Conservation (phyloP, 37 sponge, comb jelly and placozoan genomes). For the Spongilla lacustris region DNA sequence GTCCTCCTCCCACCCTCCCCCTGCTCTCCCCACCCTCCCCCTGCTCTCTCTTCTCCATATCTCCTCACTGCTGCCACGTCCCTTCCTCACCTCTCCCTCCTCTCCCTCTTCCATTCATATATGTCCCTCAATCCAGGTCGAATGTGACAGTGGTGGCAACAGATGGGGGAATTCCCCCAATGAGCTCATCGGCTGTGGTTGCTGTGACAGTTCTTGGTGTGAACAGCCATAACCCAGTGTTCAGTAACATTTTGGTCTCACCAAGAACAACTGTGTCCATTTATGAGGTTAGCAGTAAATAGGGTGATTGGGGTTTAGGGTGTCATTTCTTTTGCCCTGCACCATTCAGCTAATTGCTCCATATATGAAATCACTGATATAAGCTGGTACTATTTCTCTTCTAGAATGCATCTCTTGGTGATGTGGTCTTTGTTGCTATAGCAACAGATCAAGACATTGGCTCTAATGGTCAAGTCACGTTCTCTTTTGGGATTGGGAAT, state of each 20-base stretch:
- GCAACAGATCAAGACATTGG: slow-evolving; percentile 61
- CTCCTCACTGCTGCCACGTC: background rate
- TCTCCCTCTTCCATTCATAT: background rate
- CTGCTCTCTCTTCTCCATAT: background rate
- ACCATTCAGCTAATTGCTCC: background rate
- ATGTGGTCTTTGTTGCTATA: slow-evolving; percentile 20
- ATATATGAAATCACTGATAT: no score
- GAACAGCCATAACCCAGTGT: slow-evolving; percentile 50
- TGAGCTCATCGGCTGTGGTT: slow-evolving; percentile 31
- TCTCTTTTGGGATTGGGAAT: slow-evolving; percentile 3
- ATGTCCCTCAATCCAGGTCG: background rate
- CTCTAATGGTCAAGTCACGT: slow-evolving; percentile 25
- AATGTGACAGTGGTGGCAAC: slow-evolving; percentile 31
- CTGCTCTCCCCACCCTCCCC: background rate
- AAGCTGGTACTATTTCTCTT: no score
- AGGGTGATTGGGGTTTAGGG: background rate
- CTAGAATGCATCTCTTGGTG: slow-evolving; percentile 8
- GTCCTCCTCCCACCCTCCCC: background rate
- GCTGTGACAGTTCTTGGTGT: slow-evolving; percentile 28
- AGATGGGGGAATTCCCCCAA: slow-evolving; percentile 20
- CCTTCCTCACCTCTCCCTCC: background rate
- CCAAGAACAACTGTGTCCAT: slow-evolving; percentile 12
- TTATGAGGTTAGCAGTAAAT: slow-evolving; percentile 1
- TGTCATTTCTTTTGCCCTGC: no score
- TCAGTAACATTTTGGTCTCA: slow-evolving; percentile 14